Evolutionary conservation across 2,888 invertebrate genomes (phyloP).

Genomic region (Phaedon cochleariae): DNA sequence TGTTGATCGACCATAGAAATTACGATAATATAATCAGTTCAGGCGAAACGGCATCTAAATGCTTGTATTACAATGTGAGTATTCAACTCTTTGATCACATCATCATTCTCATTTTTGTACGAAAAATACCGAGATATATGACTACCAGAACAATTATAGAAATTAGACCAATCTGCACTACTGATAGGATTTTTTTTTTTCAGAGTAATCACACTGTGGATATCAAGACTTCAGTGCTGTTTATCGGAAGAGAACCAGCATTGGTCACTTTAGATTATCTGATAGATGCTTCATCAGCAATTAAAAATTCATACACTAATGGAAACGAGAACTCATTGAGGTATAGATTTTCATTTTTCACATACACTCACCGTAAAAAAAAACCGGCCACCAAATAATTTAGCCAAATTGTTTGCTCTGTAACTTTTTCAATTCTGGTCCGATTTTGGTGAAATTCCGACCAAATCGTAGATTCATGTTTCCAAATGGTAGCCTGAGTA

Average conservation of each 20-base stretch:
- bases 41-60: constrained; percentile 82
- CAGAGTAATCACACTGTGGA: constrained; percentile 74
- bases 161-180: no score
- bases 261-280: constrained; percentile 85
- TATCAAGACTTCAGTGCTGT: constrained; percentile 85
- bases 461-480: no score
- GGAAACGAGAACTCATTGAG: neutral
- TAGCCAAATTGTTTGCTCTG: no score
- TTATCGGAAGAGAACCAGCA: constrained; percentile 78
- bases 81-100: no score
- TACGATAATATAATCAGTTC: constrained; percentile 83
- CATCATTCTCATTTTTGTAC: no score
- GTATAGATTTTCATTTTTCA: neutral
- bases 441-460: no score
- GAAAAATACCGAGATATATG: no score
- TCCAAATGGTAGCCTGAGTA: no score
- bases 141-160: constrained; percentile 61
- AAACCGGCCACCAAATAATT: no score
- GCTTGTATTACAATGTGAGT: constrained; percentile 89
- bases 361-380: no score
- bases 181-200: constrained; percentile 25
- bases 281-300: constrained; percentile 67
- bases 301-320: neutral
- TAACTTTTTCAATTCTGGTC: no score
- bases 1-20: constrained; percentile 89